Base-by-base conservation (phyloP, 2,797 vertebrate genomes). In the Gadopsis marmoratus region DNA sequence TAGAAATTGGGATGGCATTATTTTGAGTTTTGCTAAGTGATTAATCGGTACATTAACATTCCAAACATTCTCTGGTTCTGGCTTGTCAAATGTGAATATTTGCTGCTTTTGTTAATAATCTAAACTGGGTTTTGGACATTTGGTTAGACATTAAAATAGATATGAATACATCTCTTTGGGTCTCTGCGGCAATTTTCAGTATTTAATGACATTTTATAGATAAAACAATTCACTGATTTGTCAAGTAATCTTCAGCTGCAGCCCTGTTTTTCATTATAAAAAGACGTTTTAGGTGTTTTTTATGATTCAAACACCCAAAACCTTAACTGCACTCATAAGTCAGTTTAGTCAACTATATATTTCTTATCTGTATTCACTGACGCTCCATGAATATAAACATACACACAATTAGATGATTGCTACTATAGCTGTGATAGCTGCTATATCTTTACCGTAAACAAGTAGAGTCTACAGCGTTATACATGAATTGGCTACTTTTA, bases 401-500 rank as follows among this genome's bases (percentile, higher is more conserved):
- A 10, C 12, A 23, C 26, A 67, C 10, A 23, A 45, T 43, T 29
- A 45, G 10, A n/a, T 12, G 6, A 45, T 16, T 31, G 13, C 12
- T 19, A 31, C 1, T 12, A 11, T n/a, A 11, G 0, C 26, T 60
- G 16, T 21, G 3, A 29, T 53, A 29, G 21, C 37, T 47, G 39
- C 3, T 12, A 13, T 53, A 2, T 43, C 37, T 9, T 67, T 23
- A 29, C 47, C 58, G 53, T 61, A 17, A 41, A 50, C 2, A 12
- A 39, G 21, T 26, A 33, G 14, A 39, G 45, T 71, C 8, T 11
- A 9, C 35, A 10, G 13, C 66, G 63, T 78, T 43, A 12, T 41
- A 26, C 26, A 4, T 31, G 33, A 66, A 19, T 39, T 35, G 48
- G 31, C 17, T 29, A 6, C 51, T 23, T 77, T 83, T 50, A 70